Evolutionary conservation across 2,888 invertebrate genomes (phyloP).

Genomic region (Stenodema calcarata): DNA sequence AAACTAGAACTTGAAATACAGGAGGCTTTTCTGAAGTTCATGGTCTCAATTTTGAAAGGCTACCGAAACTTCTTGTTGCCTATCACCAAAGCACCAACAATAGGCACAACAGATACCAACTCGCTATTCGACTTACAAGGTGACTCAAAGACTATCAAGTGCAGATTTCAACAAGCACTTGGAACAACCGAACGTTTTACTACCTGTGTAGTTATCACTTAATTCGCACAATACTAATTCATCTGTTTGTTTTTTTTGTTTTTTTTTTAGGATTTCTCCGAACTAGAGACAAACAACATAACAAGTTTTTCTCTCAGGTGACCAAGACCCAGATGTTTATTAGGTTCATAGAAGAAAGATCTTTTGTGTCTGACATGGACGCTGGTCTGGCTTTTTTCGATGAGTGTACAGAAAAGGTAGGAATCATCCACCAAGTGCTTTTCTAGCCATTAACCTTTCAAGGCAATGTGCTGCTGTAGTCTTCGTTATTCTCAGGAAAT

Average conservation of each 20-base stretch:
- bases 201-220: too few relatives aligned
- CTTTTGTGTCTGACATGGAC: conserved; percentile 98
- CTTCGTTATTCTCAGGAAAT: too few relatives aligned
- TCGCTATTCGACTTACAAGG: conserved; percentile 91
- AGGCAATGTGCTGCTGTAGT: too few relatives aligned
- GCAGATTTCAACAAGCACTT: too few relatives aligned
- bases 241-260: too few relatives aligned
- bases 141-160: conserved; percentile 50
- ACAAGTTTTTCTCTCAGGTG: conserved; percentile 86
- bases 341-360: conserved; percentile 97
- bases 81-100: conserved; percentile 90
- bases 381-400: conserved; percentile 96
- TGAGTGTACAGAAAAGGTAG: conserved; percentile 87
- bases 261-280: conserved; percentile 72
- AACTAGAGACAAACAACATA: conserved; percentile 86
- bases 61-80: conserved; percentile 88
- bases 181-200: too few relatives aligned
- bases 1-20: conserved; percentile 92
- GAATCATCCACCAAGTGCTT: background rate
- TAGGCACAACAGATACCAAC: conserved; percentile 92
- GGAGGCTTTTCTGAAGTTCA: conserved; percentile 95
- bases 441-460: too few relatives aligned
- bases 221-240: too few relatives aligned
- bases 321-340: conserved; percentile 97
- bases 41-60: conserved; percentile 89